Evolutionary conservation across 1,140 invertebrate species (phyloP).

Genomic region (Choristoneura fumiferana): DNA sequence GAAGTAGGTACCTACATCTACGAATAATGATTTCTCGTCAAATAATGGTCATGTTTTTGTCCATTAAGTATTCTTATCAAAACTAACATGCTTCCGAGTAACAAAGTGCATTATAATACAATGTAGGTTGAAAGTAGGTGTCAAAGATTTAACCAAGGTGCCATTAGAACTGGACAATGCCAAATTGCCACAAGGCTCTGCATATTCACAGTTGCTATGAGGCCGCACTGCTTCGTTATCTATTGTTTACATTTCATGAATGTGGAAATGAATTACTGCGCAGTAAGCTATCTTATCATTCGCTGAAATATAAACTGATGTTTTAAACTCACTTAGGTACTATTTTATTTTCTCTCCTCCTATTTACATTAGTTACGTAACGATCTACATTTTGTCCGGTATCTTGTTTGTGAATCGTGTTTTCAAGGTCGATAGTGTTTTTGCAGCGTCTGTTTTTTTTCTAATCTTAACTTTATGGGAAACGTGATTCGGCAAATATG

Average conservation of each 20-base stretch:
- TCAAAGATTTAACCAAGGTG: not conserved
- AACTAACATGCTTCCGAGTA: too few species aligned
- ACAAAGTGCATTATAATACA: too few species aligned
- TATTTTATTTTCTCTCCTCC: not conserved
- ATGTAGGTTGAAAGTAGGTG: too few species aligned
- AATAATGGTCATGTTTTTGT: too few species aligned
- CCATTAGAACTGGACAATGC: not conserved
- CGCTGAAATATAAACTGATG: conserved; percentile 8
- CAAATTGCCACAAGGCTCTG: not conserved
- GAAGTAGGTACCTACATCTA: too few species aligned
- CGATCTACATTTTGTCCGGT: conserved; percentile 10
- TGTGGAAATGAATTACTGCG: conserved; percentile 6
- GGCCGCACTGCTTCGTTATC: not conserved
- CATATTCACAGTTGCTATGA: not conserved
- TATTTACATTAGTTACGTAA: conserved; percentile 17
- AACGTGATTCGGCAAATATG: not conserved
- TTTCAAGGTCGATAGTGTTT: conserved; percentile 20
- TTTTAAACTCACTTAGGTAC: not conserved
- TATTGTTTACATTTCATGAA: conserved; percentile 1
- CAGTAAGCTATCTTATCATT: conserved; percentile 8
- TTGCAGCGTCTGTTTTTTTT: conserved; percentile 12
- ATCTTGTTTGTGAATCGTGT: conserved; percentile 14
- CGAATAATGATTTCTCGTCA: too few species aligned
- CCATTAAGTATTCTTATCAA: too few species aligned
- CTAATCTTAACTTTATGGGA: conserved; percentile 2